Evolutionary conservation across 2,113 vertebrate genomes (phyloP), one percentile per base, ranked within the genome.

Genomic region (Macquaria australasica): DNA sequence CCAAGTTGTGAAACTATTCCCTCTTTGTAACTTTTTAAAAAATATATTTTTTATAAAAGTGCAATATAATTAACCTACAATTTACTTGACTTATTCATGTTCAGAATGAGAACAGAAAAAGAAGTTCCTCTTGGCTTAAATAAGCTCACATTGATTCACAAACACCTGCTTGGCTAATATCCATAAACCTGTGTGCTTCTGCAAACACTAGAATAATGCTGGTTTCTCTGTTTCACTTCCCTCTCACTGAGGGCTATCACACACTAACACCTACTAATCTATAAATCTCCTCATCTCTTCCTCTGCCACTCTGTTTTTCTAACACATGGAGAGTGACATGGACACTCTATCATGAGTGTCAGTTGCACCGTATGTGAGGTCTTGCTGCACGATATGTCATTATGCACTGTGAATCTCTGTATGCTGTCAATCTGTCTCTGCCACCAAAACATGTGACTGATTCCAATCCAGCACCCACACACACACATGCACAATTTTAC

Each of bases 141-240:
- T 18, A 59, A 77, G 67, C 20, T 45, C 53, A 62, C 28, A 78
- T 11, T 67, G 63, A 85, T 59, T 62, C 68, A 69, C 63, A 63
- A 45, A 62, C 8, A 48, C 74, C 16, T 45, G 25, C 77, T 69
- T 75, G 60, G 69, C 53, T 70, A 73, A 81, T 71, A 85, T 74
- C 67, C 71, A 79, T 63, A 69, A 62, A 84, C 48, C 75, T 73
- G 55, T n/a, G 55, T 72, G 83, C 18, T 37, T 87, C 69, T 71
- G 73, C 64, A 88, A 80, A 82, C 59, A 90, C 0, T 51, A 82
- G 31, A 60, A 60, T 71, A 37, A 73, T 78, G 16, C 10, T 25
- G 51, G 1, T 62, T 81, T 84, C 70, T 71, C 59, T 58, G 50
- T 83, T 79, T 80, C 45, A 37, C 77, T 81, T 43, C 23, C 67